Percentiles rank a stretch among this genome's conserved stretches.
phyloP scores from a whole-genome alignment of 2,113 vertebrate species.

The Phylloscopus whistleri region DNA sequence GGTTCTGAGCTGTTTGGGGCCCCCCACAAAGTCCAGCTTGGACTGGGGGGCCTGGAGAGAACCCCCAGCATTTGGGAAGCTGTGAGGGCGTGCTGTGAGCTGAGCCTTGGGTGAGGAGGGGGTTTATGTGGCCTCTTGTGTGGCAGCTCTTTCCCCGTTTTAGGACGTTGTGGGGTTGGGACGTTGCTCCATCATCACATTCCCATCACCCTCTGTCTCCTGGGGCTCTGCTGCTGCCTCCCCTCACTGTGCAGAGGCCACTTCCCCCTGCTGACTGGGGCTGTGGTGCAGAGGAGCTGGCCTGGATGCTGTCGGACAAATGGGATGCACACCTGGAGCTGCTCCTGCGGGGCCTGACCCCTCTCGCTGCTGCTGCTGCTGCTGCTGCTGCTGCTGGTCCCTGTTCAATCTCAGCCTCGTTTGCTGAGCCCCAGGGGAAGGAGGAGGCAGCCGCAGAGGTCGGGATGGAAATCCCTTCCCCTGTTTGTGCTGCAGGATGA shows the following conservation, averaged over 20 bases:
- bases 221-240: background rate
- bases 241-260: background rate
- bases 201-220: fast-evolving
- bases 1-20: background rate
- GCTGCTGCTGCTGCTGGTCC: background rate
- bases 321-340: background rate
- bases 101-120: fast-evolving
- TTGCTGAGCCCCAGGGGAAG: background rate
- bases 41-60: background rate
- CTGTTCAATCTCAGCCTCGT: background rate
- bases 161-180: background rate
- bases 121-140: background rate
- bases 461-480: background rate
- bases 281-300: background rate
- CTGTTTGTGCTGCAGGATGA: background rate
- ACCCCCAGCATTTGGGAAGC: background rate
- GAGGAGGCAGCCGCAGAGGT: background rate
- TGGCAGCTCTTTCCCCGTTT: fast-evolving
- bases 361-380: background rate
- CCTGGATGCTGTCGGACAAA: background rate
- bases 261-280: fast-evolving
- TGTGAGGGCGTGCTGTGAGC: background rate
- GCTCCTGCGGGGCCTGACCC: background rate
- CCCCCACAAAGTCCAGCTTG: background rate
- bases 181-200: fast-evolving